A percentile compares a stretch with the other conserved stretches of the same genome.
These are phyloP conservation scores for Henicopernis longicauda DNA, from an alignment of 2,113 vertebrate genomes.

Conservation along the genomic window DNA sequence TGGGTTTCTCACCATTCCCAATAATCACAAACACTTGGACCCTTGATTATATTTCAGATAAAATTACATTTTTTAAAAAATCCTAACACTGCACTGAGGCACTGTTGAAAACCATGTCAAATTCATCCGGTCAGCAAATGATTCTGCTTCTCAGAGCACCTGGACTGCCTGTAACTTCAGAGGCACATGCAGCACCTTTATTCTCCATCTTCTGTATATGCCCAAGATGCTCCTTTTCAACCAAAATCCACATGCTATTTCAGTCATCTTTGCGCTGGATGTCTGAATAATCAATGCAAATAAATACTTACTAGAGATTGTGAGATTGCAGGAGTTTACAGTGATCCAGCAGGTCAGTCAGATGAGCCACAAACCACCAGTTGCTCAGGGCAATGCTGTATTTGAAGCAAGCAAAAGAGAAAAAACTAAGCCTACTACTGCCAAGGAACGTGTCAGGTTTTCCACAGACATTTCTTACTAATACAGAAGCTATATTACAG, in stretches of 20 bases:
- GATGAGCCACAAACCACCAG: conserved; percentile 99
- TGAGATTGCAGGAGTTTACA: conserved; percentile 95
- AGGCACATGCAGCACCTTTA: background rate
- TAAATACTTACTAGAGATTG: conserved; percentile 88
- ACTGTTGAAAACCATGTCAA: background rate
- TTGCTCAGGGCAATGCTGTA: conserved; percentile 93
- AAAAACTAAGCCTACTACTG: background rate
- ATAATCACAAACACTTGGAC: background rate
- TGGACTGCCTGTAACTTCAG: background rate
- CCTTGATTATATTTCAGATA: background rate
- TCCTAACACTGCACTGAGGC: background rate
- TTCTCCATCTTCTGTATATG: background rate
- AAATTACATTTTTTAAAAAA: background rate
- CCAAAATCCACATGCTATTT: background rate
- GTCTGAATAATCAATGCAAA: background rate
- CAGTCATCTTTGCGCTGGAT: background rate
- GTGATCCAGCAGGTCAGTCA: conserved; percentile 95
- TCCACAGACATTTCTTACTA: background rate
- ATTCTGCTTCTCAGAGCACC: background rate
- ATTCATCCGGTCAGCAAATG: background rate
- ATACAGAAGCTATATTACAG: background rate
- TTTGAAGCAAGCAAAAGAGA: background rate
- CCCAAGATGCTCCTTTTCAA: background rate
- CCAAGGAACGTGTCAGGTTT: background rate
- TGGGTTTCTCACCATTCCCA: background rate